A percentile compares a stretch with the other conserved stretches of the same genome.
phyloP scores from a whole-genome alignment of 2,797 vertebrate genomes.

The Apodemus agrarius region DNA sequence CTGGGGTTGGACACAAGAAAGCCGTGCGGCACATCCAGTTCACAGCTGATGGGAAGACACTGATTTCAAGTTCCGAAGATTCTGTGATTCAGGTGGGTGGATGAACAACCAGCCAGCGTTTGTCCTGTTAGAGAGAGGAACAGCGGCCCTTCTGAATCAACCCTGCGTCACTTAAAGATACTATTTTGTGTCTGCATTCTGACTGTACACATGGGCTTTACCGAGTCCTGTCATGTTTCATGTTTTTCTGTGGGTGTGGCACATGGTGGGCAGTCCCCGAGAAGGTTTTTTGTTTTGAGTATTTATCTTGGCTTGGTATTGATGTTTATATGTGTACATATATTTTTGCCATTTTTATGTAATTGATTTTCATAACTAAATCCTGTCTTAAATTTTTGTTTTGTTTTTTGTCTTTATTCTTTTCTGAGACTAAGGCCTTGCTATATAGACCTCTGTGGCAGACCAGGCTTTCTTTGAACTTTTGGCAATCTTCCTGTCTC shows the following conservation, averaged over 20 bases:
- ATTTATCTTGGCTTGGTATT: conserved; percentile 22
- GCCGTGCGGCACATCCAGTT: conserved; percentile 93
- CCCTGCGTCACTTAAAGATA: not conserved
- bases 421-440: not conserved
- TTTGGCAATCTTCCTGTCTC: not conserved
- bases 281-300: conserved; percentile 52
- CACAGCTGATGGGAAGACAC: conserved; percentile 88
- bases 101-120: not conserved
- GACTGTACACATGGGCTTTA: not conserved
- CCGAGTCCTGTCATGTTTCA: not conserved
- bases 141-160: not conserved
- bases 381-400: not conserved
- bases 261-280: not conserved
- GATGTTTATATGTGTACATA: conserved; percentile 33
- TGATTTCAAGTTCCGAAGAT: conserved; percentile 95
- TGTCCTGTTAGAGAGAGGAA: not conserved
- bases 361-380: conserved; percentile 50
- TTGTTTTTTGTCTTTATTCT: not conserved
- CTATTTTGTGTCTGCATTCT: not conserved
- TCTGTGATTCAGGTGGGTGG: conserved; percentile 90
- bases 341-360: conserved; percentile 1
- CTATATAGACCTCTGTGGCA: not conserved
- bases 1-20: conserved; percentile 88
- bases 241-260: conserved; percentile 9
- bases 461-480: not conserved